Base-by-base conservation (phyloP, 2,797 vertebrate species). In the Pelodytes ibericus region DNA sequence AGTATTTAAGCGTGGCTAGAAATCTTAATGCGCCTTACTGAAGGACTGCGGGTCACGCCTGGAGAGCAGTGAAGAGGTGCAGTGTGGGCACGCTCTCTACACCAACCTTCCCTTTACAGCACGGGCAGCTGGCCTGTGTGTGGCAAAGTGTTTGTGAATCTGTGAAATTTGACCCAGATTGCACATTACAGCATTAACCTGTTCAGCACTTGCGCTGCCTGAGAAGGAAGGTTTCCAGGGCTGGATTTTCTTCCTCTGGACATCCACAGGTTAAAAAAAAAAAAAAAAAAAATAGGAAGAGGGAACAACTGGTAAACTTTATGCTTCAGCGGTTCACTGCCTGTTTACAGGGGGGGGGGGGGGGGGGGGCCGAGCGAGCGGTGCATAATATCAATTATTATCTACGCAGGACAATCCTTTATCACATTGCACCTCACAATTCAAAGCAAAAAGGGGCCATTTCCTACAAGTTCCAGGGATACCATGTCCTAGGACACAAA, bases 161-260 rank as follows among this genome's bases (percentile, higher is more conserved):
- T 41, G 58, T 63, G 66, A 62, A 71, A 71, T 71, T 16, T 71
- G 59, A 76, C 67, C 67, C 74, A 71, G 41, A 64, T 64, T 77
- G 61, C 66, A 70, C 74, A 75, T 69, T 63, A 70, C 58, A 56
- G 66, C 61, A 1, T 69, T 69, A 69, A 69, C 47, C 49, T 20
- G 9, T 22, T 20, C 30, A 36, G 24, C 18, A 18, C 49, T 2
- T 36, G 18, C 13, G 16, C 41, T 2, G 7, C 4, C 3, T 57
- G 33, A 4, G 11, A 24, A 25, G 10, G 8, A 31, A 29, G 27
- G 56, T 58, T 39, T 24, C 15, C 5, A n/a, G 10, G 36, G 33
- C 69, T 39, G 29, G 51, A 47, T 59, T 26, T 29, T 36, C 49
- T 47, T 33, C 31, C 3, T 15, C 59, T 25, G 3, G 60, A 20